A percentile compares a stretch with the other conserved stretches of the same genome.
These are phyloP conservation scores for Apotomis capreana DNA, from an alignment of 2,888 invertebrate genomes.

Conservation along the genomic window DNA sequence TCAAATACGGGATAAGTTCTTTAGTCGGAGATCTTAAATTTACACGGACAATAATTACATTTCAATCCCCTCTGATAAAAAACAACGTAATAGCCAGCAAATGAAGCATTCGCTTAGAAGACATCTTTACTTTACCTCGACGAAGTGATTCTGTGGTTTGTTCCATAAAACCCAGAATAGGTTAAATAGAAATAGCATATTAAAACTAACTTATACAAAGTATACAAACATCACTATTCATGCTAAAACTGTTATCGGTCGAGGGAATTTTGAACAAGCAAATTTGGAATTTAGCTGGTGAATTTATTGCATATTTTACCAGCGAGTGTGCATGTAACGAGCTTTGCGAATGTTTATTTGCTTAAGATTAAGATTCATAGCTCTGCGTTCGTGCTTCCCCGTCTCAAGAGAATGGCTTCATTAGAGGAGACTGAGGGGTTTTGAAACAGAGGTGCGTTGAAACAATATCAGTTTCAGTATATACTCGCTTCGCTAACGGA, in stretches of 20 bases:
- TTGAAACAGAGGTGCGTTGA: too few relatives aligned
- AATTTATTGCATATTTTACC: slow-evolving; percentile 70
- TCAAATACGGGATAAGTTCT: too few relatives aligned
- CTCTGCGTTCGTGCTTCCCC: neutral
- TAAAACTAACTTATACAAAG: slow-evolving; percentile 20
- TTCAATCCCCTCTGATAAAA: too few relatives aligned
- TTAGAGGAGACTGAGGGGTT: too few relatives aligned
- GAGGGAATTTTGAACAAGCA: slow-evolving; percentile 52
- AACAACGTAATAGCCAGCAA: too few relatives aligned
- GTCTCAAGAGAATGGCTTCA: too few relatives aligned
- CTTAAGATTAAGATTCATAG: slow-evolving; percentile 34
- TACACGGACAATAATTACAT: too few relatives aligned
- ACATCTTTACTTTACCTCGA: too few relatives aligned
- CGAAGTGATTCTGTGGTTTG: neutral
- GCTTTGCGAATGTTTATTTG: slow-evolving; percentile 42
- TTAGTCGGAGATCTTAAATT: too few relatives aligned
- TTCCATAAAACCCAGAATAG: neutral
- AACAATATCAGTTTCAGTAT: too few relatives aligned
- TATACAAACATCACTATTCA: slow-evolving; percentile 32
- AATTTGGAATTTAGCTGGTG: slow-evolving; percentile 43
- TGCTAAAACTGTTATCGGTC: slow-evolving; percentile 55
- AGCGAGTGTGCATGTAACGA: slow-evolving; percentile 66
- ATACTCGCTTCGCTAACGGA: too few relatives aligned
- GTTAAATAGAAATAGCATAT: slow-evolving; percentile 4
- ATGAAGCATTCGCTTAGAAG: too few relatives aligned